Percentiles rank a stretch among this genome's conserved stretches.
Conservation (phyloP, 2,113 vertebrate species). For the Scomber scombrus region DNA sequence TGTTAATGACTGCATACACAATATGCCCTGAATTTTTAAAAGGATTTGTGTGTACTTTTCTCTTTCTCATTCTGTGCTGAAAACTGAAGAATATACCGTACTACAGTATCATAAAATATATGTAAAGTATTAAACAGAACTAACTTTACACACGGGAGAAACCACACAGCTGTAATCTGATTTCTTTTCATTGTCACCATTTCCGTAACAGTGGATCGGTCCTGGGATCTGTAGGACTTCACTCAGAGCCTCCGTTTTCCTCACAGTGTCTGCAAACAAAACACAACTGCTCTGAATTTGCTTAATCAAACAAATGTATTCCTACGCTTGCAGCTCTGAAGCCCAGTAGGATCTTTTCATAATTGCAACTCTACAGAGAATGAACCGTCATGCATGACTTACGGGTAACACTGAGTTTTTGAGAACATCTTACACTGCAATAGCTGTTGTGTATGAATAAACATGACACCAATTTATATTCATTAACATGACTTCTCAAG, state of each 20-base stretch:
- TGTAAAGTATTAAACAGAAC: conserved; percentile 2
- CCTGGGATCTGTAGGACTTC: conserved; percentile 62
- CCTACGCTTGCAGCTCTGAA: background rate
- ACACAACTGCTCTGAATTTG: conserved; percentile 1
- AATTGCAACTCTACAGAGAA: conserved; percentile 1
- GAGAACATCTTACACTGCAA: background rate
- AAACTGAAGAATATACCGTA: background rate
- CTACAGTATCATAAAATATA: background rate
- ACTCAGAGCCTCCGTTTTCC: conserved; percentile 64
- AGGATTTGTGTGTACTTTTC: background rate
- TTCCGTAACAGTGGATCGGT: conserved; percentile 1
- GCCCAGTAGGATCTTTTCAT: background rate
- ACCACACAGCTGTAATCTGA: conserved; percentile 20
- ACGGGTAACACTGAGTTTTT: background rate
- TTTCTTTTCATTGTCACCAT: background rate
- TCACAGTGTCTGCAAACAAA: conserved; percentile 70
- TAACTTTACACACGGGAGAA: conserved; percentile 45
- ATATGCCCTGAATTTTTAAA: background rate
- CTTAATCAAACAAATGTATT: conserved; percentile 1
- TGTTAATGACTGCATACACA: background rate
- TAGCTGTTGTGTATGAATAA: conserved; percentile 25
- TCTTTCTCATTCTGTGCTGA: background rate
- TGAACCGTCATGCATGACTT: conserved; percentile 21
- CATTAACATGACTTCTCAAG: conserved; percentile 13
- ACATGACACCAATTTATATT: conserved; percentile 28